Evolutionary conservation across 2,888 invertebrate genomes (phyloP).

Genomic region (Arctia plantaginis): DNA sequence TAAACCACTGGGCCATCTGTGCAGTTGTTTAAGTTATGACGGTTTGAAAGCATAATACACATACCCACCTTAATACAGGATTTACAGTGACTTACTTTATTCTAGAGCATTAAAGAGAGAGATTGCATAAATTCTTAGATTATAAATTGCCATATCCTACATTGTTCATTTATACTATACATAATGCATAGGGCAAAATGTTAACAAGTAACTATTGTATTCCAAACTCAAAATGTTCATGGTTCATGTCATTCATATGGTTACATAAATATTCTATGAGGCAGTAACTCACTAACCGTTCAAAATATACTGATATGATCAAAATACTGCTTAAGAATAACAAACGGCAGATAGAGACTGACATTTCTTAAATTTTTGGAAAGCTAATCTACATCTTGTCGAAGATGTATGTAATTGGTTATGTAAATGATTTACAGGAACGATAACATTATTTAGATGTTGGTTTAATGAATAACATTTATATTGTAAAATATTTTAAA

Average conservation of each 20-base stretch:
- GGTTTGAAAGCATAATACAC: not conserved
- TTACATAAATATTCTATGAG: conserved; percentile 24
- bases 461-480: not conserved
- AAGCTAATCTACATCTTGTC: not conserved
- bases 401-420: not conserved
- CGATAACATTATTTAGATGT: not conserved
- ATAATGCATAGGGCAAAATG: not conserved
- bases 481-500: not conserved
- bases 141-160: not conserved
- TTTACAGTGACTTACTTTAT: too few relatives aligned
- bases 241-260: conserved; percentile 20
- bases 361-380: not conserved
- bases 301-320: conserved; percentile 1
- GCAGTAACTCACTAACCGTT: conserved; percentile 2
- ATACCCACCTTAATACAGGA: not conserved
- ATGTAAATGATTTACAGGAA: not conserved
- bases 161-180: not conserved
- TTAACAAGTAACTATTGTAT: conserved; percentile 9
- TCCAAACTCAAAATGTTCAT: conserved; percentile 3
- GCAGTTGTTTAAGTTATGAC: too few relatives aligned
- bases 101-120: too few relatives aligned
- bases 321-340: not conserved
- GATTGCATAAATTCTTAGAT: not conserved
- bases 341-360: not conserved
- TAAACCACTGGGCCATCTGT: too few relatives aligned